Base-by-base conservation (phyloP, 1,140 invertebrate species). In the Drosophila gunungcola region DNA sequence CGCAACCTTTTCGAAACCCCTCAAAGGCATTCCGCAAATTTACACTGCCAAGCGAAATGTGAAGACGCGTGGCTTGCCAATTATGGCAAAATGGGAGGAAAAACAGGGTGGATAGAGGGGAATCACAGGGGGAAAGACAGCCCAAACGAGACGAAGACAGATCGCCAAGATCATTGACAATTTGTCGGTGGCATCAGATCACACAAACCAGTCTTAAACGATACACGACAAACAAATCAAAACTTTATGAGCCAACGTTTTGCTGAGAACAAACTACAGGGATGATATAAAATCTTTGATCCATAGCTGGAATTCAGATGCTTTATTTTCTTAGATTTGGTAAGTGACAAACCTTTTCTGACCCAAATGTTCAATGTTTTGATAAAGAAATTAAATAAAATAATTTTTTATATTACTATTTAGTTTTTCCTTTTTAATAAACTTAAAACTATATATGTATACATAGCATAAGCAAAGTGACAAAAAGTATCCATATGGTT, bases 21-120 rank as follows among this genome's bases (percentile, higher is more conserved):
- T 21, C 64, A 68, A 53, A 73, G 34, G 32, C 49, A 61, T 82
- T 68, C 62, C 60, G 46, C 49, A 65, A 45, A 60, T 41, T 46
- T 77, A 55, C 55, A 46, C 56, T 62, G 49, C 54, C 53, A 58
- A 60, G 52, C 69, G 73, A 54, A 57, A 61, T 57, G 55, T 49
- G 57, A 65, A 57, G 79, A 72, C 80, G 74, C 80, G 79, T 82
- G 80, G 57, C 80, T 82, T 82, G 79, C 80, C 80, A 82, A 82
- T 82, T 82, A 82, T 82, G 54, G 79, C 38, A 27, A 32, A 56
- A 70, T 41, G 56, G 55, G 38, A 42, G 21, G 46, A 56, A 45
- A 60, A 16, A 32, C n/a, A 43, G n/a, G 3, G 60, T 13, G 53
- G 60, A 25, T 42, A 13, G 27, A n/a, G 49, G 41, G 39, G 29